These are phyloP conservation scores for Myotis brandtii DNA, from an alignment of 2,113 vertebrate genomes.

Conservation along the genomic window DNA sequence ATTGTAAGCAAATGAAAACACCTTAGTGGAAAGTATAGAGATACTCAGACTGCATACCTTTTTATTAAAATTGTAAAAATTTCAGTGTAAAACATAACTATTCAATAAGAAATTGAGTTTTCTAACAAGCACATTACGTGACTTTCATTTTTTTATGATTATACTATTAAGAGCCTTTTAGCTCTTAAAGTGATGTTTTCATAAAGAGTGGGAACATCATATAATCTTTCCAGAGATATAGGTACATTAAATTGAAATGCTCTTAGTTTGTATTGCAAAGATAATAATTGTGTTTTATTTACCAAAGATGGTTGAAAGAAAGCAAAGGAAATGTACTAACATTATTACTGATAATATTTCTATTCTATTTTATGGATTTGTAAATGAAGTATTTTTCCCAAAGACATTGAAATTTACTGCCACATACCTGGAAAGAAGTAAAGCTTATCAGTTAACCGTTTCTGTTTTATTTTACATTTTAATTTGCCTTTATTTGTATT, in stretches of 20 bases:
- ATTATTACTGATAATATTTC: constrained; percentile 24
- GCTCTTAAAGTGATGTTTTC: neutral
- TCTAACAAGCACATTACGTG: neutral
- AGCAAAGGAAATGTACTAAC: constrained; percentile 11
- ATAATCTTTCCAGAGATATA: neutral
- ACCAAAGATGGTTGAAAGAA: constrained; percentile 35
- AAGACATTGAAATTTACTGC: constrained; percentile 18
- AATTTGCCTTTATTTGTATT: constrained; percentile 36
- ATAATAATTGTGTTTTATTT: constrained; percentile 20
- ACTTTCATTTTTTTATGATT: neutral
- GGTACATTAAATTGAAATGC: neutral
- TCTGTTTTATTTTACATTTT: constrained; percentile 44
- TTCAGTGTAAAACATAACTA: neutral
- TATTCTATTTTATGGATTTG: neutral
- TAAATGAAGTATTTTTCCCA: constrained; percentile 20
- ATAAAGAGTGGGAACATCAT: neutral
- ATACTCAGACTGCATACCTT: neutral
- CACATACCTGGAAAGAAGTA: neutral
- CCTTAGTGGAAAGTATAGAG: neutral
- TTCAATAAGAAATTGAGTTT: neutral
- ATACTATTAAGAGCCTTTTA: neutral
- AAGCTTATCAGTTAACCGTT: neutral
- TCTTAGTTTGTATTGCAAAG: constrained; percentile 17
- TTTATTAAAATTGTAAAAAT: neutral
- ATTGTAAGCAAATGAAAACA: neutral